A percentile compares a stretch with the other conserved stretches of the same genome.
phyloP scores from a whole-genome alignment of 2,113 vertebrate genomes.

The Tragelaphus buxtoni region DNA sequence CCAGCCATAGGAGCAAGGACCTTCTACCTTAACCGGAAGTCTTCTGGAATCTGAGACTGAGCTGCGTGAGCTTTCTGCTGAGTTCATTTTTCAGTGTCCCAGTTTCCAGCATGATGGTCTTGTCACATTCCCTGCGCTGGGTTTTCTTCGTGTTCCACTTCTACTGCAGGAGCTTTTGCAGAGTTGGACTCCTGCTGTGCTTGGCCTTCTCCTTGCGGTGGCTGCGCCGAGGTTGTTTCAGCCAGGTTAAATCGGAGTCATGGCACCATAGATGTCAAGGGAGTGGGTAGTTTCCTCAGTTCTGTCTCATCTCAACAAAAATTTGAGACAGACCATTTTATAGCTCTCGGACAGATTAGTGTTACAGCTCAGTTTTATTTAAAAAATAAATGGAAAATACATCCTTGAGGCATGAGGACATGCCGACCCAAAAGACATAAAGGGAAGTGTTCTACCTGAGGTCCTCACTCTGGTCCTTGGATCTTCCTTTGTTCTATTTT shows the following conservation, averaged over 20 bases:
- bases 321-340: not conserved
- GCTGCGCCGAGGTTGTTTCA: accelerated
- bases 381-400: not conserved
- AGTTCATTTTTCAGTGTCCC: not conserved
- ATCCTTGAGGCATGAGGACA: not conserved
- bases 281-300: not conserved
- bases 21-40: not conserved
- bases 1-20: not conserved
- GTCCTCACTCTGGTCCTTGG: not conserved
- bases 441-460: not conserved
- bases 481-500: not conserved
- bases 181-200: not conserved
- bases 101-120: not conserved
- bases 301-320: not conserved
- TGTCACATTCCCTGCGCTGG: not conserved
- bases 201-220: not conserved
- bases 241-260: not conserved
- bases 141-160: not conserved
- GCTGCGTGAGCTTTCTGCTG: not conserved
- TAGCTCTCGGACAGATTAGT: not conserved
- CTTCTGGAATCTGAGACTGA: not conserved
- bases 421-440: accelerated
- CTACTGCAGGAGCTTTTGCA: accelerated
- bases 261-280: not conserved
- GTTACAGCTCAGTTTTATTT: not conserved